Evolutionary conservation across 2,113 vertebrate species (phyloP), one percentile per base, ranked within the genome.

Genomic region (Nymphicus hollandicus): DNA sequence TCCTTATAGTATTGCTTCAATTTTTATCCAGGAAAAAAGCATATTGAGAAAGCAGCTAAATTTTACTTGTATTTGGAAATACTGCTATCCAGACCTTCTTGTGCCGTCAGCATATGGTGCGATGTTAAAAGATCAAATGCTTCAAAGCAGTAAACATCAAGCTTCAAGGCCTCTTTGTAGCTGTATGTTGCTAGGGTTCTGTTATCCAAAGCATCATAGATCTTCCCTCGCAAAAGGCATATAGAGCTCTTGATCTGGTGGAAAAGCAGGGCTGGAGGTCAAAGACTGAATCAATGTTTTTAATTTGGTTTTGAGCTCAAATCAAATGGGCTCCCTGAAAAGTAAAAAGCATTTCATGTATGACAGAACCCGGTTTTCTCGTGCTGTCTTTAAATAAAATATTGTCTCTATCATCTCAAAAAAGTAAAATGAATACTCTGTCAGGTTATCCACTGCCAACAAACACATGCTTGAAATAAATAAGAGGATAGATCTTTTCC

Each of bases 71-170:
- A 69, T 72, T 63, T 71, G 61, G 49, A 93, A 87, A 96, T 25
- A 93, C 20, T 39, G 69, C 31, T 84, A 69, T 95, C 39, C 98
- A 93, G 92, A 99, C 99, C 99, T 99, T 99, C 99, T 98, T 99
- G 99, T 41, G 99, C 99, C 4, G 99, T 99, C 97, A 99, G 91
- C 99, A 99, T 99, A 97, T 99, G 99, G 96, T 99, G 99, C 6
- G 99, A 99, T 0, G 99, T 99, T 97, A 99, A 97, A 97, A 99
- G 99, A 98, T 99, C 99, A 97, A 99, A 99, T 23, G 99, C 99
- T 98, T 99, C 99, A 97, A 99, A 99, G 98, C 99, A 99, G 98
- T 99, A 99, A 94, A 99, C 99, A n/a, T 99, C 99, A 23, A 99
- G 98, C 98, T 99, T 99, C 98, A 99, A 98, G 96, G 99, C 99